Evolutionary conservation across 2,888 invertebrate genomes (phyloP).

Genomic region (Aphidius colemani): DNA sequence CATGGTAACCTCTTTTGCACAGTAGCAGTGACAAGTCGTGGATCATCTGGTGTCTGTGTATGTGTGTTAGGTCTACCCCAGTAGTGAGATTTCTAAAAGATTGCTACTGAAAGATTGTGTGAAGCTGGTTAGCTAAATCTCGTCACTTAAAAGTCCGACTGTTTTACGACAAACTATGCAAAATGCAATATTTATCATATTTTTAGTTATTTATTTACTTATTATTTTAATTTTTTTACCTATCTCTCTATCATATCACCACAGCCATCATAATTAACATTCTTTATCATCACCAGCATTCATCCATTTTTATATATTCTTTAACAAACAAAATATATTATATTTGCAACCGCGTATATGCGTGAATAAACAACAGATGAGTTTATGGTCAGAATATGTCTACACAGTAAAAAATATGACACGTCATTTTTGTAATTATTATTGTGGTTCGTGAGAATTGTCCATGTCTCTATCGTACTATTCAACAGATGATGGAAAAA

Average conservation of each 20-base stretch:
- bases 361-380: no score
- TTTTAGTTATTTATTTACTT: background rate
- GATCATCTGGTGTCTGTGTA: constrained; percentile 44
- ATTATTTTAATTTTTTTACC: constrained; percentile 22
- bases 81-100: constrained; percentile 37
- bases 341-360: no score
- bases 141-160: background rate
- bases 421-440: no score
- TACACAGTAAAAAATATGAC: no score
- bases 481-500: no score
- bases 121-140: constrained; percentile 12
- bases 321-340: no score
- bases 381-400: no score
- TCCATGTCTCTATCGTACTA: no score
- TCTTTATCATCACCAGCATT: no score
- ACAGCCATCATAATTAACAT: no score
- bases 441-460: no score
- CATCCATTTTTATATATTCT: no score
- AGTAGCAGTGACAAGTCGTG: constrained; percentile 43
- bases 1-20: constrained; percentile 48
- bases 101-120: constrained; percentile 42
- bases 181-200: constrained; percentile 30
- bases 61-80: constrained; percentile 26
- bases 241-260: background rate
- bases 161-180: constrained; percentile 28